Evolutionary conservation across 1,140 invertebrate species (phyloP).

Genomic region (Bursaphelenchus mucronatus): DNA sequence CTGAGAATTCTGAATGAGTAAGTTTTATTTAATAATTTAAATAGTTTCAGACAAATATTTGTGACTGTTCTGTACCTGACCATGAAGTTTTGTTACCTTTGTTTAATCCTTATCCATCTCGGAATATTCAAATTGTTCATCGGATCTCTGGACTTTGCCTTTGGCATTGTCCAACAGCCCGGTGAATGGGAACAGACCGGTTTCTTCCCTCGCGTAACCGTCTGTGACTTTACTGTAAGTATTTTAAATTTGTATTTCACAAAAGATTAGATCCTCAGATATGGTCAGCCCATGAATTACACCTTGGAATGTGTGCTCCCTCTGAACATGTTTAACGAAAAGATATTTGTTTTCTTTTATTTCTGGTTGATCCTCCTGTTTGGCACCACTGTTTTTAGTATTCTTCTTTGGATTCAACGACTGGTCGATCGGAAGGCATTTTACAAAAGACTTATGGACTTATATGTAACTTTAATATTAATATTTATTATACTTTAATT

Average conservation of each 20-base stretch:
- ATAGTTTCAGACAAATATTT: slow-evolving; percentile 41
- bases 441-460: slow-evolving; percentile 24
- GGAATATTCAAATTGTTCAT: slow-evolving; percentile 43
- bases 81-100: slow-evolving; percentile 50
- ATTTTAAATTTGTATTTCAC: background rate
- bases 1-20: slow-evolving; percentile 24
- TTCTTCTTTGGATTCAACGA: slow-evolving; percentile 38
- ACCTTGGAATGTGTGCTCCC: slow-evolving; percentile 51
- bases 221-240: slow-evolving; percentile 48
- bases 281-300: slow-evolving; percentile 41
- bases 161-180: slow-evolving; percentile 30
- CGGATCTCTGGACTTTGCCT: slow-evolving; percentile 44
- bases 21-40: slow-evolving; percentile 3
- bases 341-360: slow-evolving; percentile 61
- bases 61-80: slow-evolving; percentile 43
- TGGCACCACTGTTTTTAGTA: slow-evolving; percentile 34
- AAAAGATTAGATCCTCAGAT: slow-evolving; percentile 26
- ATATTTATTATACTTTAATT: slow-evolving; percentile 7
- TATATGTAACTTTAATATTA: slow-evolving; percentile 34
- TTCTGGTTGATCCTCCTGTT: slow-evolving; percentile 59
- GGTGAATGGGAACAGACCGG: slow-evolving; percentile 44
- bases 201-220: slow-evolving; percentile 47
- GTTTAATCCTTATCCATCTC: slow-evolving; percentile 44
- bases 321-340: slow-evolving; percentile 60
- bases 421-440: slow-evolving; percentile 27